Base-by-base conservation (phyloP, 2,113 vertebrate species). In the Ahaetulla prasina region DNA sequence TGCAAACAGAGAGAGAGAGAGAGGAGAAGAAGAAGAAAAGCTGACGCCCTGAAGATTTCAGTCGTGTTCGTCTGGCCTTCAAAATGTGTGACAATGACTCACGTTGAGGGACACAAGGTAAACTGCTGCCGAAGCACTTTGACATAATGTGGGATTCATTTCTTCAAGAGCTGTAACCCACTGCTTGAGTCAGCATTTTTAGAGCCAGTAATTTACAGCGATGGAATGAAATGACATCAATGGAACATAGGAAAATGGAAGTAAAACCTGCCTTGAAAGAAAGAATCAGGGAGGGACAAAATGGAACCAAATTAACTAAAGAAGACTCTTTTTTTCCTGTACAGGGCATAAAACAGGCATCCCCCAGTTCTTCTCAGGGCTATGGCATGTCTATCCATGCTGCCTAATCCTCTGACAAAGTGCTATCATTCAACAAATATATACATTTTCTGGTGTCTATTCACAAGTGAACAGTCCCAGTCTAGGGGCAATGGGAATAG, bases 101-200 rank as follows among this genome's bases (percentile, higher is more conserved):
- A 97, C 88, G 94, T 95, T 92, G 95, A 95, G 94, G 96, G 97
- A 96, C 94, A 91, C 35, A 92, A 95, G 94, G 85, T 94, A 94
- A 96, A 94, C 92, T 97, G 96, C 94, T 68, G 25, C 97, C 96
- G 94, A 97, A 97, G 95, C 96, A 95, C 94, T 94, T 96, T 94
- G 92, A 96, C 94, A 95, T 94, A 85, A 95, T 89, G 96, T 93
- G 95, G 96, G 96, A 97, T 96, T 93, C 0, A 49, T 96, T 97
- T 97, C 96, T 97, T 97, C 94, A 97, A 94, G 92, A 97, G 96
- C 95, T 95, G 96, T 95, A 97, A 97, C 96, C 96, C 94, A 96
- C 96, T 97, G 97, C 96, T 97, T 97, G 97, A 97, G 95, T 97
- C 96, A 96, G 95, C 95, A 96, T 95, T 95, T 97, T 96, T 94